These are phyloP conservation scores for Hesperia comma DNA, from an alignment of 2,888 invertebrate species.

Conservation along the genomic window DNA sequence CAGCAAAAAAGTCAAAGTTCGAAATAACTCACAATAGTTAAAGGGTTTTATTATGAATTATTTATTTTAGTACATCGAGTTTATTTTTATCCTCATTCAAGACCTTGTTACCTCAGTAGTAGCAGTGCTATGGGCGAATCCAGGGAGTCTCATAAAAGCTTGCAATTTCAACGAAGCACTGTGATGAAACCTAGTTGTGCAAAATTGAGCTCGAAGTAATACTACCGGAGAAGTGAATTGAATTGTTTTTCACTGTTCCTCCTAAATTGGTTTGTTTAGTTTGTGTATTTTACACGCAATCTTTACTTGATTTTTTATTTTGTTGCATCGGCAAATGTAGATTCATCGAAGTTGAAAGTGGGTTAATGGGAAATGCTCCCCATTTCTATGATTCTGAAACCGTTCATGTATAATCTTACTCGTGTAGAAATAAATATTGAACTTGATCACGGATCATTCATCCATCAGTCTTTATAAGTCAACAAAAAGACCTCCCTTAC, in stretches of 20 bases:
- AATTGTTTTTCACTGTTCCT: constrained; percentile 8
- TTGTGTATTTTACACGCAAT: constrained; percentile 9
- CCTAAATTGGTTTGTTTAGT: constrained; percentile 9
- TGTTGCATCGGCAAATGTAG: background rate
- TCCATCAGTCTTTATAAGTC: too few relatives aligned
- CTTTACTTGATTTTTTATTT: background rate
- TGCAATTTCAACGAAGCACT: constrained; percentile 32
- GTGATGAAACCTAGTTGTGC: constrained; percentile 29
- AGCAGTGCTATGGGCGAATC: constrained; percentile 1
- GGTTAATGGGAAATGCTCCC: too few relatives aligned
- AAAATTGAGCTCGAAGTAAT: constrained; percentile 24
- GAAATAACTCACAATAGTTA: too few relatives aligned
- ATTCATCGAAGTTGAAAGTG: too few relatives aligned
- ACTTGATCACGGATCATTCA: too few relatives aligned
- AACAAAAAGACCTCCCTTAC: too few relatives aligned
- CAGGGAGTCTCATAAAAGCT: constrained; percentile 19
- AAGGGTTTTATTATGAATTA: too few relatives aligned
- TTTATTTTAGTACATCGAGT: background rate
- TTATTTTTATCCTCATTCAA: background rate
- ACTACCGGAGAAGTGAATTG: background rate
- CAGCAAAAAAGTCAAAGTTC: too few relatives aligned
- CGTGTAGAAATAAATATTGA: too few relatives aligned
- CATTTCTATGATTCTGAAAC: too few relatives aligned
- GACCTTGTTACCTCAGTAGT: background rate
- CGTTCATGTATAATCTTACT: too few relatives aligned